Base-by-base conservation (phyloP, 2,888 invertebrate genomes). In the Gortyna flavago region DNA sequence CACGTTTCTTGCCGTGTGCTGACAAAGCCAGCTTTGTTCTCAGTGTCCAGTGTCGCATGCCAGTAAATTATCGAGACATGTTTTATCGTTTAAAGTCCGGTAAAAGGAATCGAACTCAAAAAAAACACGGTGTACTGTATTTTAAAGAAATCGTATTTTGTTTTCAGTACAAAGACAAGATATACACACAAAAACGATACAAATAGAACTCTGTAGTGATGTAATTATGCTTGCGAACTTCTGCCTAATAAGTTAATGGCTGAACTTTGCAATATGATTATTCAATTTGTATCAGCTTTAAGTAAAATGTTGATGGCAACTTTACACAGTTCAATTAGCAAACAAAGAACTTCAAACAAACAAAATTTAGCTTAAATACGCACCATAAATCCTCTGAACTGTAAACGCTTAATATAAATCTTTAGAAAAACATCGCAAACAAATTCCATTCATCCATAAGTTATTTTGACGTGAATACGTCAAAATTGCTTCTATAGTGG, bases 1-100 rank as follows among this genome's bases (percentile, higher is more conserved):
- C 72, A 80, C 77, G 80, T 83, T 80, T 87, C 83, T 85, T 84
- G 74, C 78, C 77, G 57, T 85, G 68, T 82, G 77, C 73, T 69
- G 79, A 79, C 77, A 84, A 79, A 82, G 72, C 70, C 59, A 48
- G 69, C 70, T 79, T 83, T 81, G 75, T 79, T 79, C 79, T 70
- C 66, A 51, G 65, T 66, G 38, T n/a, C 68, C 72, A 68, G 78
- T 81, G 71, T 70, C 67, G 73, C 61, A 21, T 72, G 44, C 74
- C 38, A 64, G 69, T 79, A 83, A 83, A 84, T 84, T 72, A 70
- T 78, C 35, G 69, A 62, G 32, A 35, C 70, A 65, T 72, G 71
- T 76, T 81, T 77, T 57, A 64, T 51, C 48, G 54, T 65, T 83
- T 64, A 64, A 75, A 73, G 4, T 18, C 54, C 7, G 7, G 51